phyloP scores from a whole-genome alignment of 2,888 invertebrate species.

The Eutolmus rufibarbis region DNA sequence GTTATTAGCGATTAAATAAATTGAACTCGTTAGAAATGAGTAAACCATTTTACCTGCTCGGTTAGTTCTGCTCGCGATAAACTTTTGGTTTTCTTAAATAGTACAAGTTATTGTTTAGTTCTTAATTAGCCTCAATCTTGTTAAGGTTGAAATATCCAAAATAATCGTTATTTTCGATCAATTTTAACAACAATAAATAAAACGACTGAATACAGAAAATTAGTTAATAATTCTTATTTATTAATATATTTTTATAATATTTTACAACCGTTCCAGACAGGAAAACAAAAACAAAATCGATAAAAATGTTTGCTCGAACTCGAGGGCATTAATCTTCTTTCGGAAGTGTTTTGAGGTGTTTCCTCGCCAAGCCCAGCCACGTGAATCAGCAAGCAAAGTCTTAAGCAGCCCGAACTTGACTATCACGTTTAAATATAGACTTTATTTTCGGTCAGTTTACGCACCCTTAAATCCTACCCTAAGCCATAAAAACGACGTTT shows the following conservation, averaged over 20 bases:
- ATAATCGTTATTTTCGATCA: too few species aligned
- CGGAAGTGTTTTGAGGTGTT: not conserved
- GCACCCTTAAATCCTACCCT: not conserved
- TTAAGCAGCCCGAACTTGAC: not conserved
- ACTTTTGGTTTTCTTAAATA: too few species aligned
- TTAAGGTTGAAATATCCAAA: too few species aligned
- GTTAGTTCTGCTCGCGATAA: too few species aligned
- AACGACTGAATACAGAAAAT: too few species aligned
- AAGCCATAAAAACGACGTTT: not conserved
- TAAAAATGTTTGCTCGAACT: not conserved
- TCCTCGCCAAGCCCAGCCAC: not conserved
- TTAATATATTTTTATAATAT: not conserved
- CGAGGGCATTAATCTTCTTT: not conserved
- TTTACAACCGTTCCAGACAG: not conserved
- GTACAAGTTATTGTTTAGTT: too few species aligned
- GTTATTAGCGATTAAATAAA: too few species aligned
- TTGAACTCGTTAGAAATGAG: too few species aligned
- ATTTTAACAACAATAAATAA: too few species aligned
- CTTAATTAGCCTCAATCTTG: too few species aligned
- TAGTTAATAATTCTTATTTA: not conserved
- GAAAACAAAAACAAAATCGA: not conserved
- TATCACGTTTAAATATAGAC: not conserved
- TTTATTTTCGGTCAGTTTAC: not conserved
- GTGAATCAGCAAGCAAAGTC: not conserved
- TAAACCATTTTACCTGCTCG: too few species aligned